Percentiles rank a stretch among this genome's conserved stretches.
These are phyloP conservation scores for Limosa lapponica DNA, from an alignment of 2,797 vertebrate genomes.

Conservation along the genomic window DNA sequence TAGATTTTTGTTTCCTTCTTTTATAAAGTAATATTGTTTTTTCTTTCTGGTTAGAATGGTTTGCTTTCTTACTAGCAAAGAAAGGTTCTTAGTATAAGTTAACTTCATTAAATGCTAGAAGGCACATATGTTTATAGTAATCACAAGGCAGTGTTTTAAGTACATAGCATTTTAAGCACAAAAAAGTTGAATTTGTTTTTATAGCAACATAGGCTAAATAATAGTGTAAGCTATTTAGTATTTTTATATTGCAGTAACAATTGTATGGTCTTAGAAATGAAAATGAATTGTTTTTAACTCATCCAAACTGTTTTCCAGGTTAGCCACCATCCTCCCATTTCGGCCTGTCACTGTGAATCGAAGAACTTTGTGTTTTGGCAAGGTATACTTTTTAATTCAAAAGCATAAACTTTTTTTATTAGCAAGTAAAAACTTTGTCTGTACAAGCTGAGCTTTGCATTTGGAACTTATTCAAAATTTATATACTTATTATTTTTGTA, in stretches of 20 bases:
- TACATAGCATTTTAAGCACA: background rate
- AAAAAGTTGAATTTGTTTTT: background rate
- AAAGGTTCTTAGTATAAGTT: background rate
- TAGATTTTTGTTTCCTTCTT: background rate
- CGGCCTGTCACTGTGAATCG: conserved; percentile 98
- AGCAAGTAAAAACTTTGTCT: background rate
- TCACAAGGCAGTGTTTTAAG: background rate
- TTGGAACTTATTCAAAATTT: background rate
- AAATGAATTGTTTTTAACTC: background rate
- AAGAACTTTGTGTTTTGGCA: conserved; percentile 99
- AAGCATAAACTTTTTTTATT: conserved; percentile 4
- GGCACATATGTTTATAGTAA: background rate
- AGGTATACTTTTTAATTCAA: conserved; percentile 83
- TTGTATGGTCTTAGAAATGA: background rate
- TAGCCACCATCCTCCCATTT: conserved; percentile 98
- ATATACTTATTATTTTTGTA: background rate
- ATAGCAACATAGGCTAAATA: background rate
- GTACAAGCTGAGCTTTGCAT: background rate
- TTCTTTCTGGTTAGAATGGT: background rate
- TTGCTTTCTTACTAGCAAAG: background rate
- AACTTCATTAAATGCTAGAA: background rate
- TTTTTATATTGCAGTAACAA: background rate
- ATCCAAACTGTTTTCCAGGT: conserved; percentile 82
- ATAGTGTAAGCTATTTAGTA: background rate
- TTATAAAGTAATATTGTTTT: background rate